Evolutionary conservation across 1,140 invertebrate genomes (phyloP), one percentile per base, ranked within the genome.

Genomic region (Armadillidium nasatum): DNA sequence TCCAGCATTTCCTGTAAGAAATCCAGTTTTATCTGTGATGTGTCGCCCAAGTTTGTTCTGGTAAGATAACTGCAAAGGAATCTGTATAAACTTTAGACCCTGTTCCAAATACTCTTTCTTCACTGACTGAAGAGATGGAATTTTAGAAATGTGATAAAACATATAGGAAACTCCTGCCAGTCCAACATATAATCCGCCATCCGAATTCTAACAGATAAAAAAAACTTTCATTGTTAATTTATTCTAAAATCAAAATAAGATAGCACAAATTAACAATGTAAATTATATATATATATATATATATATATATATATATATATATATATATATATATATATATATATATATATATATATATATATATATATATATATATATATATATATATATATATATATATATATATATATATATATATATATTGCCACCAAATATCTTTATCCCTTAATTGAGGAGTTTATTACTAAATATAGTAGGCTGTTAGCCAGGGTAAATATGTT

Each of bases 121-220:
- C 43, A 84, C 75, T 44, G 79, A 75, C 33, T 77, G 54, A 74
- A 86, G 85, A 44, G 78, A 71, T 4, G 80, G 72, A 19, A 76
- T 54, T 9, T 80, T 78, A 9, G 84, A 81, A 4, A 87, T 76
- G 70, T 86, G 85, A 54, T 85, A 83, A 69, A 85, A 84, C 84
- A 85, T 85, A 76, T 88, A 88, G 7, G 84, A 83, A 4, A 87
- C 82, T 10, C 87, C 87, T n/a, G 84, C 82, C 44, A 84, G 81
- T 7, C 87, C 87, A 22, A 87, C 84, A 81, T 88, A 88, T 2
- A 87, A 74, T 9, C 87, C 86, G 1, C 85, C 85, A 83, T 87
- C 85, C 76, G 83, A 84, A 33, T 85, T 83, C 75, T 79, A 50
- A 9, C 15, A 50, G 9, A 50, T 10, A 50, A 50, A 50, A 10